Base-by-base conservation (phyloP, 2,797 vertebrate species). In the Sarcoramphus papa region DNA sequence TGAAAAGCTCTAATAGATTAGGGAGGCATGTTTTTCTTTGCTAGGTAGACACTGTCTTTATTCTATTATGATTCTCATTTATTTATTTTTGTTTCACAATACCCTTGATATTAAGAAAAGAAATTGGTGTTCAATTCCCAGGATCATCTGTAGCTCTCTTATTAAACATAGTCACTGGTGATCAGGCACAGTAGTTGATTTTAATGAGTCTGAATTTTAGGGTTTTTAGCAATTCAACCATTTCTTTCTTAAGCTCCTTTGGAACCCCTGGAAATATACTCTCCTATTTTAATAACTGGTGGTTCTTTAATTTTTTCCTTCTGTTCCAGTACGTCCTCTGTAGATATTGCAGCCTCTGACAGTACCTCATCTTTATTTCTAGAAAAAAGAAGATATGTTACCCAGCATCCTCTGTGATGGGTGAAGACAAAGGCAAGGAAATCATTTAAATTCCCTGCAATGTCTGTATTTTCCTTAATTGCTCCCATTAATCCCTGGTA, bases 31-130 rank as follows among this genome's bases (percentile, higher is more conserved):
- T 91, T 90, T 97, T 96, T 85, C 91, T 91, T 94, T 92, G 75
- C 59, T 50, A 91, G 72, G 82, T 90, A 93, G 92, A 81, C 64
- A 50, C 53, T 68, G 43, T 56, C 91, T 91, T 93, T 86, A 77
- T 85, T 95, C 92, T 88, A 81, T 63, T 85, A 93, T 90, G 87
- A 84, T 92, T 94, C 70, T 47, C 91, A 89, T 75, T 94, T 97
- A 94, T 97, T 95, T 96, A 97, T 97, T 97, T 97, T 96, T 93
- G 94, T 96, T 96, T 93, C 93, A 93, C 78, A 92, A 85, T 88
- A 63, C 95, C 76, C 87, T 27, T 68, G 92, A 70, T 88, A 95
- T 91, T 95, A 90, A 96, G 89, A 92, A 96, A 95, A 95, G 90
- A 94, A 96, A 96, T 96, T 95, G 92, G 78, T 93, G 90, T 95